A percentile compares a stretch with the other conserved stretches of the same genome.
Conservation (phyloP, 2,113 vertebrate species). For the Oncorhynchus keta region DNA sequence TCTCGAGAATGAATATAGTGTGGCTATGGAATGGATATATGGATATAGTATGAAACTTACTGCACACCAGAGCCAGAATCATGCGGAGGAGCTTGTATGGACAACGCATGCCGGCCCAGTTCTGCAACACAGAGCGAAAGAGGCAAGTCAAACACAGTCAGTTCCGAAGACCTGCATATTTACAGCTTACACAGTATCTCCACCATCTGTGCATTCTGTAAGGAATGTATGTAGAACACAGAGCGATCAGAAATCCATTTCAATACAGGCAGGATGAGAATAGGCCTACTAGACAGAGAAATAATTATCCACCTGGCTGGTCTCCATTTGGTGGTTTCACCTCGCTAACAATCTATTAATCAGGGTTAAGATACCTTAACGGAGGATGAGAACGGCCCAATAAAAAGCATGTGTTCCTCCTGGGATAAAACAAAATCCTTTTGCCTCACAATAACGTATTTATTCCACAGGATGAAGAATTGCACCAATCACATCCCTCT, state of each 20-base stretch:
- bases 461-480: conserved; percentile 45
- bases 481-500: conserved; percentile 29
- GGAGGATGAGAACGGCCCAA: conserved; percentile 34
- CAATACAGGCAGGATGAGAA: conserved; percentile 4
- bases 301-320: conserved; percentile 50
- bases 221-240: neutral
- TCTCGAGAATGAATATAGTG: neutral
- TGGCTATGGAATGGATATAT: too few relatives aligned
- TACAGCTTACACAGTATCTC: neutral
- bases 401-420: conserved; percentile 40
- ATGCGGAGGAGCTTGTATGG: conserved; percentile 96
- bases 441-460: conserved; percentile 44
- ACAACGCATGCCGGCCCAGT: conserved; percentile 98
- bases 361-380: conserved; percentile 47
- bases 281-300: conserved; percentile 22
- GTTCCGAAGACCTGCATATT: conserved; percentile 27
- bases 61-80: conserved; percentile 95
- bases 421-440: conserved; percentile 17
- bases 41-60: conserved; percentile 76
- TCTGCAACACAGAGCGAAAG: conserved; percentile 77
- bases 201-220: neutral
- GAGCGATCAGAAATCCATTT: conserved; percentile 29
- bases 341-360: conserved; percentile 54
- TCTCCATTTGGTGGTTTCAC: conserved; percentile 47
- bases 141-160: conserved; percentile 28